A percentile compares a stretch with the other conserved stretches of the same genome.
These are phyloP conservation scores for Chironomus riparius DNA, from an alignment of 2,888 invertebrate species.

Conservation along the genomic window DNA sequence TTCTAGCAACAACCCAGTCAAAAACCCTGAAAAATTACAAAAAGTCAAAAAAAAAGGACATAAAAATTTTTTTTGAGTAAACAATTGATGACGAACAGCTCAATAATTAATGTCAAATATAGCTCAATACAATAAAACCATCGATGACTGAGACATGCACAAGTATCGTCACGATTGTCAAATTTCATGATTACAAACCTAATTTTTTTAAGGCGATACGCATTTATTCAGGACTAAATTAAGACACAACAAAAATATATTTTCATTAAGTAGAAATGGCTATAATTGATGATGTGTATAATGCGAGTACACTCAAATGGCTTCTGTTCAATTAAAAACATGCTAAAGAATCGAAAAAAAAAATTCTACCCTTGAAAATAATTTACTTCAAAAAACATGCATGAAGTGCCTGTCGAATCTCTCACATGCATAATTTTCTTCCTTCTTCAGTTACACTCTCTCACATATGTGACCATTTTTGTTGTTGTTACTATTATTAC, in stretches of 20 bases:
- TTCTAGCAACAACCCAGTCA: no score
- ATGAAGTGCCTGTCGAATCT: not conserved
- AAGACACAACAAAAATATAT: not conserved
- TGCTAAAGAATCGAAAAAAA: no score
- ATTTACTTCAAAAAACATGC: not conserved
- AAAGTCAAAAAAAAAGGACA: not conserved
- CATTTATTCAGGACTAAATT: not conserved
- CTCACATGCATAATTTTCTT: not conserved
- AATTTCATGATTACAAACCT: not conserved
- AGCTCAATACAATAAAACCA: not conserved
- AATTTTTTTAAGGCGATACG: not conserved
- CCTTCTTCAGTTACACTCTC: no score
- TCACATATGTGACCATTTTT: slow-evolving; percentile 22
- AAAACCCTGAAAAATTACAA: no score
- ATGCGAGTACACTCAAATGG: no score
- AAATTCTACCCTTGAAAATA: not conserved
- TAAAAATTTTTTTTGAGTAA: not conserved
- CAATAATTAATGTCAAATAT: slow-evolving; percentile 9
- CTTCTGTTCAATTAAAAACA: no score
- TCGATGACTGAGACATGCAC: not conserved
- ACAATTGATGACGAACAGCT: not conserved
- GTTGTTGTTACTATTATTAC: not conserved
- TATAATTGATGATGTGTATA: no score
- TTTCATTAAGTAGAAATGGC: no score
- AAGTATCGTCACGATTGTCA: slow-evolving; percentile 24